Base-by-base conservation (phyloP, 2,888 invertebrate species). In the Tachina lurida region DNA sequence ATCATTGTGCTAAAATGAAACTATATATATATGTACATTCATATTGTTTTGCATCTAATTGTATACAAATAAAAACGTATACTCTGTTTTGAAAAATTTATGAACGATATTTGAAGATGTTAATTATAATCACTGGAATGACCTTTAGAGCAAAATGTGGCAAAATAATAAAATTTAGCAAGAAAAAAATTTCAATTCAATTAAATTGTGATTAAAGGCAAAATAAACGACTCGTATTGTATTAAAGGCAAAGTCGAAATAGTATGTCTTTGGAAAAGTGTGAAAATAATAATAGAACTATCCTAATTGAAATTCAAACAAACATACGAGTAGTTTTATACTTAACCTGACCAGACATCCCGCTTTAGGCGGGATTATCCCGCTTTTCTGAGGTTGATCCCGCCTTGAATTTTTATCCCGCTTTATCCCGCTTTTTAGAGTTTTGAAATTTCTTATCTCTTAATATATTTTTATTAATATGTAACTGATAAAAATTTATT, bases 1-100 rank as follows among this genome's bases (percentile, higher is more conserved):
- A 86, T 75, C 45, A 75, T 79, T 62, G 65, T 85, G 85, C 65
- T 68, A 85, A 85, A 78, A 63, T 45, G 22, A 67, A 74, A 76
- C 49, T 47, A 3, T 31, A 31, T 31, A 31, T 4, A 4, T 31
- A 31, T 4, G 56, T 47, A 54, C 13, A 39, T 73, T 19, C 41
- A 52, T 52, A 41, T 54, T 73, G 22, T 73, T 73, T 65, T 65
- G n/a, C 17, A 54, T 63, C 56, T 58, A 80, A 73, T 71, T 71
- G 56, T 39, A 41, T 54, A 31, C 17, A 70, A 62, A 62, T 19
- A 70, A 71, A 45, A 54, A 54, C 2, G 10, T 60, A 12, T 52
- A 52, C 52, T 22, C 17, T 10, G 15, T 17, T 63, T 45, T n/a
- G 7, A 17, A 56, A n/a, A 22, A 54, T 39, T 63, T 31, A 54